A percentile compares a stretch with the other conserved stretches of the same genome.
Evolutionary conservation across 2,113 vertebrate genomes (phyloP).

Genomic region (Clarias macrocephalus): DNA sequence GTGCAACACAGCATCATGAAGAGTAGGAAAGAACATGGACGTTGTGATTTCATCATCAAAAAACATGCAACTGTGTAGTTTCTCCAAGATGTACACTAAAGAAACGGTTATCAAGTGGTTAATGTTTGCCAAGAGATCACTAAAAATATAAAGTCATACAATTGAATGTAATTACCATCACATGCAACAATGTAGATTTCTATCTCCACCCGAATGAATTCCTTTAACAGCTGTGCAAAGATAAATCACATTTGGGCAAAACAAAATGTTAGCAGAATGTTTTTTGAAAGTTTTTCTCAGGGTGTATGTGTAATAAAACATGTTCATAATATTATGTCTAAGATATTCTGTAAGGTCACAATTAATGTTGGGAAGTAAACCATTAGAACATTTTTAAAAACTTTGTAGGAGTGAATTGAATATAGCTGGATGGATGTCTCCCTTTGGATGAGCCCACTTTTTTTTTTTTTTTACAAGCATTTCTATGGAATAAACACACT

Average conservation of each 20-base stretch:
- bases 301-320: not conserved
- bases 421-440: not conserved
- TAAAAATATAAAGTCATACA: not conserved
- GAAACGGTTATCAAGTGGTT: conserved; percentile 40
- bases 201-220: conserved; percentile 84
- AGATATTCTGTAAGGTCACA: no score
- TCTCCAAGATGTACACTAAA: conserved; percentile 80
- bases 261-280: not conserved
- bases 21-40: conserved; percentile 84
- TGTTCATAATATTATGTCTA: not conserved
- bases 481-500: not conserved
- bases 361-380: not conserved
- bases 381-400: not conserved
- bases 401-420: not conserved
- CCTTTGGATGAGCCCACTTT: no score
- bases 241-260: not conserved
- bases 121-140: not conserved
- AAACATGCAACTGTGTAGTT: conserved; percentile 78
- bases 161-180: conserved; percentile 74
- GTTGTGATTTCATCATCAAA: conserved; percentile 83
- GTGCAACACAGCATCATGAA: conserved; percentile 83
- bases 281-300: not conserved
- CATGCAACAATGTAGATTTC: conserved; percentile 86
- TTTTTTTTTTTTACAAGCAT: not conserved
- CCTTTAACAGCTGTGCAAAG: conserved; percentile 80